A percentile compares a stretch with the other conserved stretches of the same genome.
Evolutionary conservation across 23 tunicate species (phyloP).

Genomic region (Aplidium turbinatum): DNA sequence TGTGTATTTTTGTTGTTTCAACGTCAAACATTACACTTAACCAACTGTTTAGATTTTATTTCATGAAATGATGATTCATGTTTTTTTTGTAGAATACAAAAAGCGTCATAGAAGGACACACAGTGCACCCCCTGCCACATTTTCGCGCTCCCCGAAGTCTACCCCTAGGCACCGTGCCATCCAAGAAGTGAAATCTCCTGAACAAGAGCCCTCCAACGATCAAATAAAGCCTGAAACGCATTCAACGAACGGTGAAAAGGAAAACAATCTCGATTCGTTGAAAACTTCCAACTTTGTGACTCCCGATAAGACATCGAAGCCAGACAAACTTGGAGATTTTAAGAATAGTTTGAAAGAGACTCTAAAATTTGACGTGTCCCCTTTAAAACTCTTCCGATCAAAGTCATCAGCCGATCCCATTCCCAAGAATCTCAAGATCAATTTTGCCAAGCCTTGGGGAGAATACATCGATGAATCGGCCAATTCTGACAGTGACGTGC

Average conservation of each 20-base stretch:
- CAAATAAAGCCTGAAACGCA: neutral
- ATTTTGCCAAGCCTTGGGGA: neutral
- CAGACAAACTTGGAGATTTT: neutral
- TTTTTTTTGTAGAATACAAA: slow-evolving; percentile 1
- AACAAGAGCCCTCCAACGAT: neutral
- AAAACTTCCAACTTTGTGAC: neutral
- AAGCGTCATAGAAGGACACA: slow-evolving; percentile 62
- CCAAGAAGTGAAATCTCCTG: neutral
- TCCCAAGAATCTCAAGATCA: neutral
- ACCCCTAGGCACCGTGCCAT: slow-evolving; percentile 34
- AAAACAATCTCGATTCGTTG: neutral
- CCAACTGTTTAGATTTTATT: too few relatives aligned
- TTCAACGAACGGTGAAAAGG: neutral
- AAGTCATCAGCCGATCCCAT: neutral
- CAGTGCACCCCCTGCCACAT: slow-evolving; percentile 69
- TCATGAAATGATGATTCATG: too few relatives aligned
- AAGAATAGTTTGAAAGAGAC: slow-evolving; percentile 6
- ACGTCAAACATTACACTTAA: too few relatives aligned
- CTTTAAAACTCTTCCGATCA: slow-evolving; percentile 33
- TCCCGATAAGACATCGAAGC: neutral
- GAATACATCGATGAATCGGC: neutral
- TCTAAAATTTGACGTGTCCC: slow-evolving; percentile 1
- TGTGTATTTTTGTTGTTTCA: too few relatives aligned
- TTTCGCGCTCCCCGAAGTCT: slow-evolving; percentile 38
- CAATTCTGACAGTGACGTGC: neutral